Conservation (phyloP, 1,140 invertebrate species). For the Lysiphlebus fabarum region DNA sequence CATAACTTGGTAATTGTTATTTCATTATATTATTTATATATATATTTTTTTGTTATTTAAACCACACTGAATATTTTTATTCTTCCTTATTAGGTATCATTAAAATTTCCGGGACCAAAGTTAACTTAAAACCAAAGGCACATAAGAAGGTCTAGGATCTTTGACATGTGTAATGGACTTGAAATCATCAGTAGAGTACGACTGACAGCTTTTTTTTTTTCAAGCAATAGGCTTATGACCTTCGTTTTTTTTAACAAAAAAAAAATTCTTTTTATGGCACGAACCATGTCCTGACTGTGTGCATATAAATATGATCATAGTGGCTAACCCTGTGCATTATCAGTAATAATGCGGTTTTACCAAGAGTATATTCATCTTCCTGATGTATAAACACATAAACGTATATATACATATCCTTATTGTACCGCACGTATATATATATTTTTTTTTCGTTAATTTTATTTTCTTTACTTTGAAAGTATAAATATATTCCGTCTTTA, state of each 20-base stretch:
- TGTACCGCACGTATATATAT: conserved; percentile 8
- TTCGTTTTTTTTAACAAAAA: conserved; percentile 4
- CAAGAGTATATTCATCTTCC: conserved; percentile 15
- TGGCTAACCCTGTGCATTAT: conserved; percentile 23
- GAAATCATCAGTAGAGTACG: conserved; percentile 23
- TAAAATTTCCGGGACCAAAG: conserved; percentile 20
- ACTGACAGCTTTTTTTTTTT: conserved; percentile 20
- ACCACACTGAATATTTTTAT: neutral
- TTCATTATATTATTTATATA: too few species aligned
- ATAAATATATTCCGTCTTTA: neutral
- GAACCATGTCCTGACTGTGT: conserved; percentile 3
- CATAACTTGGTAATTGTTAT: neutral
- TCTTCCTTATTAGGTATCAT: conserved; percentile 22
- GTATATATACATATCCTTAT: conserved; percentile 1
- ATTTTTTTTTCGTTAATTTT: conserved; percentile 1
- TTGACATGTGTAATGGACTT: conserved; percentile 24
- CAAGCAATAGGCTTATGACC: conserved; percentile 5
- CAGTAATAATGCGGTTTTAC: conserved; percentile 25
- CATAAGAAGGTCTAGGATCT: conserved; percentile 21
- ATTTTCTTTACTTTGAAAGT: neutral
- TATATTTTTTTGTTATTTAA: neutral
- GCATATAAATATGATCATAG: conserved; percentile 15
- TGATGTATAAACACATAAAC: conserved; percentile 12
- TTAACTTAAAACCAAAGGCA: neutral
- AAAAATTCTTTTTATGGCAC: conserved; percentile 6